phyloP scores from a whole-genome alignment of 2,888 invertebrate species.

The Alloplasta piceator region DNA sequence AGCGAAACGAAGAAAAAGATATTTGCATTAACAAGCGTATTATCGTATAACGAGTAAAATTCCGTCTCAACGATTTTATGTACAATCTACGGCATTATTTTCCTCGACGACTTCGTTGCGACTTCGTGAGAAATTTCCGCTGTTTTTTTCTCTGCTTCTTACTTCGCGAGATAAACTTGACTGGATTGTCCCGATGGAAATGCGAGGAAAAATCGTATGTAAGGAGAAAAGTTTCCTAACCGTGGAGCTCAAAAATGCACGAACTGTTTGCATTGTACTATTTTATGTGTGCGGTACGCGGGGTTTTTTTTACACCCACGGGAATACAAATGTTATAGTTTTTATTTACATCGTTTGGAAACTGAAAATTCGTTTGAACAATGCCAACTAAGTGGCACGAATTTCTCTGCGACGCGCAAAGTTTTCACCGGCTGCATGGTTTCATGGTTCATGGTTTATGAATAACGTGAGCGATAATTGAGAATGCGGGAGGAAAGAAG shows the following conservation, averaged over 20 bases:
- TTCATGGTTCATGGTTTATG: too few species aligned
- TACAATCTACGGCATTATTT: neutral
- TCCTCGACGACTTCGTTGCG: neutral
- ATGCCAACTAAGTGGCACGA: too few species aligned
- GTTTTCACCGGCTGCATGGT: too few species aligned
- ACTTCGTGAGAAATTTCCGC: neutral
- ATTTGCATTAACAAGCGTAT: constrained; percentile 32
- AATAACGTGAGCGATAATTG: constrained; percentile 1
- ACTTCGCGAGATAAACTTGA: constrained; percentile 19
- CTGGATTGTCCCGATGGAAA: constrained; percentile 1
- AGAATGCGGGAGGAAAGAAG: constrained; percentile 17
- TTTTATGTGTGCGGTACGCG: too few species aligned
- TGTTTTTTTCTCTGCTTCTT: neutral
- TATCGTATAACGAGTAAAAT: constrained; percentile 22
- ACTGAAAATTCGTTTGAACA: too few species aligned
- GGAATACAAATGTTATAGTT: too few species aligned
- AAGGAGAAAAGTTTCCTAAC: constrained; percentile 25
- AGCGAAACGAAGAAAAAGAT: neutral
- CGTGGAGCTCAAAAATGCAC: constrained; percentile 14
- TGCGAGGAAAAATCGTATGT: neutral
- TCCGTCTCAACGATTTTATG: constrained; percentile 1
- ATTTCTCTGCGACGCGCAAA: too few species aligned
- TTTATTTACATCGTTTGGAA: too few species aligned
- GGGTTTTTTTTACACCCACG: too few species aligned
- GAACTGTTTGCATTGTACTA: constrained; percentile 10